phyloP scores from a whole-genome alignment of 2,797 vertebrate genomes.

The Darevskia mixta region DNA sequence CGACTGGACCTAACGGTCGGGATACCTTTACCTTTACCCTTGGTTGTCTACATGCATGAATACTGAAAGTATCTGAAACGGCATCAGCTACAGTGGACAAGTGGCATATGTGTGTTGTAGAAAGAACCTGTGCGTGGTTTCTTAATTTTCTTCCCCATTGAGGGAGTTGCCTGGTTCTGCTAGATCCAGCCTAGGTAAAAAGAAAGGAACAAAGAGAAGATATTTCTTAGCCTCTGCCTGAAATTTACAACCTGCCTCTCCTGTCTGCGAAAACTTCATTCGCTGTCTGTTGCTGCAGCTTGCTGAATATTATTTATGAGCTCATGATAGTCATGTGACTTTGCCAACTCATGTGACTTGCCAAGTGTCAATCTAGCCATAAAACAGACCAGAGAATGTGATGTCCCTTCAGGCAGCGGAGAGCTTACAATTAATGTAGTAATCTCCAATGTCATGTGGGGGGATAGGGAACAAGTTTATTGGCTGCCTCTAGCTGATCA shows the following conservation, averaged over 20 bases:
- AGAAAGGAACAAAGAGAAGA: background rate
- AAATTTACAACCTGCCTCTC: slow-evolving; percentile 38
- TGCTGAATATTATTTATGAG: slow-evolving; percentile 64
- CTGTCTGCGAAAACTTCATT: slow-evolving; percentile 46
- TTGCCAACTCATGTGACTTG: slow-evolving; percentile 50
- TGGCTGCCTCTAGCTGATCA: background rate
- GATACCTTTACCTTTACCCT: no score
- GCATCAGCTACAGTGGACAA: background rate
- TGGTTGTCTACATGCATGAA: no score
- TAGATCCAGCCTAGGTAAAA: no score
- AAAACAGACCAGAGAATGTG: slow-evolving; percentile 64
- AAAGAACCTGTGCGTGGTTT: background rate
- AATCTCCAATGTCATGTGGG: background rate
- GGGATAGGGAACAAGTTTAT: background rate
- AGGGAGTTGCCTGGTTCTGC: background rate
- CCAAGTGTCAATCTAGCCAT: slow-evolving; percentile 56
- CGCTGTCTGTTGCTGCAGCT: slow-evolving; percentile 32
- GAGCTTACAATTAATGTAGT: background rate
- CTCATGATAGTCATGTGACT: slow-evolving; percentile 31
- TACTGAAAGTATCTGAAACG: background rate
- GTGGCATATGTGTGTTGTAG: background rate
- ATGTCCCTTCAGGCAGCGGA: background rate
- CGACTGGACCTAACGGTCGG: no score
- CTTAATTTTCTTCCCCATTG: background rate
- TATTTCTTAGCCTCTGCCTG: slow-evolving; percentile 28